Evolutionary conservation across 2,113 vertebrate species (phyloP).

Genomic region (Myotis lucifugus): DNA sequence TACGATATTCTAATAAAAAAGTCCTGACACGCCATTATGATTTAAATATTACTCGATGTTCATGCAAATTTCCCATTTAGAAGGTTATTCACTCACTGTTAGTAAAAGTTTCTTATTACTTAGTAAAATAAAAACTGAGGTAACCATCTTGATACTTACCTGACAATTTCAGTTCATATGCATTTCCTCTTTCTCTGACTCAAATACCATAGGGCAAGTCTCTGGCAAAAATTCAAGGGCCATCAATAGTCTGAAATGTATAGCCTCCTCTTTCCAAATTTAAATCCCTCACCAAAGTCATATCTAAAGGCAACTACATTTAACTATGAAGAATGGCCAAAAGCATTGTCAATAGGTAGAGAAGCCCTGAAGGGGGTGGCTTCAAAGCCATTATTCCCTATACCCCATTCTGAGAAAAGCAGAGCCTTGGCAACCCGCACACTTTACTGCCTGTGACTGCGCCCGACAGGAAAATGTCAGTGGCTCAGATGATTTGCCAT

Average conservation of each 20-base stretch:
- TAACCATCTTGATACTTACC: neutral
- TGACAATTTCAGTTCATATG: neutral
- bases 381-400: neutral
- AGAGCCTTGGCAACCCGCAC: neutral
- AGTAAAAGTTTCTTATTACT: neutral
- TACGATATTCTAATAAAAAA: neutral
- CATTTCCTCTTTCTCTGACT: neutral
- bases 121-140: neutral
- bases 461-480: neutral
- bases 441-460: too few species aligned
- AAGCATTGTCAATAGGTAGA: neutral
- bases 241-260: neutral
- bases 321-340: neutral
- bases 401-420: neutral
- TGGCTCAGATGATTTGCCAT: neutral
- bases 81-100: neutral
- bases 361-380: neutral
- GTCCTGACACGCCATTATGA: neutral
- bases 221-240: neutral
- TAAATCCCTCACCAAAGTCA: neutral
- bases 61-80: neutral
- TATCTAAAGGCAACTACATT: neutral
- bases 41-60: neutral
- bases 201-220: neutral
- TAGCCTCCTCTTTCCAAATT: neutral